These are phyloP conservation scores for Hybos culiciformis DNA, from an alignment of 2,888 invertebrate genomes.

Conservation along the genomic window DNA sequence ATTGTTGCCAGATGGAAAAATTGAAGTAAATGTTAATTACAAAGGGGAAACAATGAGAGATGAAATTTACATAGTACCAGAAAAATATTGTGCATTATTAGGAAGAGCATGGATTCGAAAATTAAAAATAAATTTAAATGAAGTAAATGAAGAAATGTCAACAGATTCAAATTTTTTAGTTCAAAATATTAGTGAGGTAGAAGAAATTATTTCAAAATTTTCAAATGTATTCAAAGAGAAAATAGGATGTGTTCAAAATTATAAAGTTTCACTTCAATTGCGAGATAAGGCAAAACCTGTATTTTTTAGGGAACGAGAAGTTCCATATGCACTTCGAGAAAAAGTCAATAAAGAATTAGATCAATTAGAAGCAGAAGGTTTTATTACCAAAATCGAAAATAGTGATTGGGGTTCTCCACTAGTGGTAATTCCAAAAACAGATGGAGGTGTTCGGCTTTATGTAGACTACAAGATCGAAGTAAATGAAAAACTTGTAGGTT, in stretches of 20 bases:
- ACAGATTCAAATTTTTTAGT: not conserved
- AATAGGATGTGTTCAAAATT: constrained; percentile 10
- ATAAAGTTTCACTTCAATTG: constrained; percentile 6
- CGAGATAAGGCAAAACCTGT: constrained; percentile 7
- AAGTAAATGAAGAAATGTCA: not conserved
- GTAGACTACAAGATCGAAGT: constrained; percentile 14
- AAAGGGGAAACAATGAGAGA: constrained; percentile 6
- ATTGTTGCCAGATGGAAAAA: constrained; percentile 10
- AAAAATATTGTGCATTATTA: constrained; percentile 7
- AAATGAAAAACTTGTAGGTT: constrained; percentile 8
- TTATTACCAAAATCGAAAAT: constrained; percentile 10
- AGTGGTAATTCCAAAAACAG: constrained; percentile 10
- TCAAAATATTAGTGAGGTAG: not conserved
- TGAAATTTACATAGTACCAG: constrained; percentile 10
- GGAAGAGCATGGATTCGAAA: constrained; percentile 10
- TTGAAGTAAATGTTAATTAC: constrained; percentile 7
- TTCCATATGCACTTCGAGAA: constrained; percentile 10
- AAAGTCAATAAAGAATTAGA: constrained; percentile 9
- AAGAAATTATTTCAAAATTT: not conserved
- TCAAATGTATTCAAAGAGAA: constrained; percentile 2
- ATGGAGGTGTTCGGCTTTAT: constrained; percentile 10
- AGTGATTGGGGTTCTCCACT: constrained; percentile 12
- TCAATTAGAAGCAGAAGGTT: constrained; percentile 9
- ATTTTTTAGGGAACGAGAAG: constrained; percentile 11
- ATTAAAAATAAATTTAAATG: constrained; percentile 2